phyloP scores from a whole-genome alignment of 2,888 invertebrate species.

The Ormyrus thymus region DNA sequence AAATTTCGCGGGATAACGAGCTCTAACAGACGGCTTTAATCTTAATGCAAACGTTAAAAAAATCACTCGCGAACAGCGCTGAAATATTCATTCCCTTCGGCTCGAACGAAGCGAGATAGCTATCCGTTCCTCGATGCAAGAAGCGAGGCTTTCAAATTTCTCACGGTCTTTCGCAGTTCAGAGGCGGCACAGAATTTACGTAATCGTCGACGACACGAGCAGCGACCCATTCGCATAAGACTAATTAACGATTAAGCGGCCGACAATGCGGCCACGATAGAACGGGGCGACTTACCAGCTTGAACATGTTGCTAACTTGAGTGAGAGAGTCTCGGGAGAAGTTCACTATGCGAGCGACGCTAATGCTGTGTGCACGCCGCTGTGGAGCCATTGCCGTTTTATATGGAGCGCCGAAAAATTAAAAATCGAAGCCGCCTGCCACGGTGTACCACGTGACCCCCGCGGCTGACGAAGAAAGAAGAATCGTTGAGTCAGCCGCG shows the following conservation, averaged over 20 bases:
- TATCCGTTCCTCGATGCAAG: no score
- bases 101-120: no score
- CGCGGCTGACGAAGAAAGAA: constrained; percentile 65
- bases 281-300: constrained; percentile 69
- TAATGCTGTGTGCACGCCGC: constrained; percentile 7
- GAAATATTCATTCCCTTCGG: no score
- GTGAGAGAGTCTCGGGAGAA: constrained; percentile 7
- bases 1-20: no score
- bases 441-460: constrained; percentile 41
- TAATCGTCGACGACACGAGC: background rate
- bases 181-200: constrained; percentile 18
- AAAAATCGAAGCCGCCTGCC: constrained; percentile 62
- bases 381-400: constrained; percentile 65
- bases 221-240: constrained; percentile 4
- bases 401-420: constrained; percentile 63
- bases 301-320: constrained; percentile 69
- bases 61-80: no score
- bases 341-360: constrained; percentile 26
- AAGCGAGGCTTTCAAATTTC: constrained; percentile 6
- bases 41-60: no score
- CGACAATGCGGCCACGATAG: background rate
- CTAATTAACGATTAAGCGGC: background rate
- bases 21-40: no score
- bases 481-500: constrained; percentile 69
- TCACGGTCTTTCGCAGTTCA: constrained; percentile 22